Percentiles rank a stretch among this genome's conserved stretches.
These are phyloP conservation scores for Aromia moschata DNA, from an alignment of 2,888 invertebrate species.

Conservation along the genomic window DNA sequence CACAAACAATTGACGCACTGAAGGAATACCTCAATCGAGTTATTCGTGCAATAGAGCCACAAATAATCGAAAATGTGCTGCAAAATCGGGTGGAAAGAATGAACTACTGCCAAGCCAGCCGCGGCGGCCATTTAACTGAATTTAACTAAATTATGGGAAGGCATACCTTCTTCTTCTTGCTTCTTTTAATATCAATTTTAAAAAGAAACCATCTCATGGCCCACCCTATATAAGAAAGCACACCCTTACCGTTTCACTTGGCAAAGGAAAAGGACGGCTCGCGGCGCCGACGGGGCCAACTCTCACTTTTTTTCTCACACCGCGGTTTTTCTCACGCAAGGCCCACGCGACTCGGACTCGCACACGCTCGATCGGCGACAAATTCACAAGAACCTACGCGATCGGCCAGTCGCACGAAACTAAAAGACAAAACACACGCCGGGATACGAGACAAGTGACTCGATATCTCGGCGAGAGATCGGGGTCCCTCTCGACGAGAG, in stretches of 20 bases:
- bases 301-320: constrained; percentile 32
- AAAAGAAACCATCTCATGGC: neutral
- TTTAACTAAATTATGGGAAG: too few species aligned
- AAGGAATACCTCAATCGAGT: too few species aligned
- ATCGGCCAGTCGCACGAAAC: constrained; percentile 31
- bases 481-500: constrained; percentile 24
- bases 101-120: too few species aligned
- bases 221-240: neutral
- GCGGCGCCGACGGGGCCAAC: constrained; percentile 13
- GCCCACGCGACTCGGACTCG: constrained; percentile 32
- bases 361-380: constrained; percentile 28
- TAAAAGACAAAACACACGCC: constrained; percentile 35
- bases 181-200: too few species aligned
- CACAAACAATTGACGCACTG: too few species aligned
- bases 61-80: too few species aligned
- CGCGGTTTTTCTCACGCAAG: too few species aligned
- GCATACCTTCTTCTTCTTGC: too few species aligned
- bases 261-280: neutral
- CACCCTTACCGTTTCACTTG: neutral
- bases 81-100: too few species aligned
- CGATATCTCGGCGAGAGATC: constrained; percentile 27
- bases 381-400: constrained; percentile 38
- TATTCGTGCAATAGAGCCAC: too few species aligned
- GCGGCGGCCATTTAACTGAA: too few species aligned
- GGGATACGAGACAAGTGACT: constrained; percentile 28